A percentile compares a stretch with the other conserved stretches of the same genome.
Conservation (phyloP, 2,888 invertebrate species). For the Eueremaeus valkanovi region DNA sequence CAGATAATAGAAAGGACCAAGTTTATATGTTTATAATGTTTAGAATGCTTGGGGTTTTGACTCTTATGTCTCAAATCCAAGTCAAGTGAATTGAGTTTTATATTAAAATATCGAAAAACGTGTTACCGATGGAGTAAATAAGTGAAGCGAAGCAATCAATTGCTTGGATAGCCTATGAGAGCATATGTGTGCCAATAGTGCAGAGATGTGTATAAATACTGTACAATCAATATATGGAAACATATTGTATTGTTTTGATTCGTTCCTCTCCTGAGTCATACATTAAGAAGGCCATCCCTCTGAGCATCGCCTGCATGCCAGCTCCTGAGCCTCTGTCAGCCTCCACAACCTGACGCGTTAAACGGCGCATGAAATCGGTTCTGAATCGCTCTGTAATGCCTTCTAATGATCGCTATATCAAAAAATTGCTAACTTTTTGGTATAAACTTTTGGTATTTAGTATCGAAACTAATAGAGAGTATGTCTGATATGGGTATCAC, state of each 20-base stretch:
- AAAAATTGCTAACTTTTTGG: background rate
- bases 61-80: too few relatives aligned
- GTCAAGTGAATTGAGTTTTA: background rate
- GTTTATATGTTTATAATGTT: too few relatives aligned
- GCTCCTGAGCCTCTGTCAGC: background rate
- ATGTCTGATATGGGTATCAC: constrained; percentile 1
- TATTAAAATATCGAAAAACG: background rate
- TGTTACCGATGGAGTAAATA: background rate
- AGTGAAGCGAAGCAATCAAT: background rate
- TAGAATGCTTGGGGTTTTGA: too few relatives aligned
- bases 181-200: background rate
- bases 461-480: background rate
- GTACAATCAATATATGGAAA: constrained; percentile 9
- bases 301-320: background rate
- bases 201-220: too few relatives aligned
- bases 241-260: constrained; percentile 4
- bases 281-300: background rate
- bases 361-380: constrained; percentile 22
- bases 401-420: constrained; percentile 11
- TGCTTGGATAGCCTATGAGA: background rate
- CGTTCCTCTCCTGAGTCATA: background rate
- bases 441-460: constrained; percentile 13
- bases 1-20: too few relatives aligned
- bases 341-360: constrained; percentile 4
- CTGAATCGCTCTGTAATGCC: background rate